Conservation (phyloP, 2,888 invertebrate genomes). For the Acronicta psi region DNA sequence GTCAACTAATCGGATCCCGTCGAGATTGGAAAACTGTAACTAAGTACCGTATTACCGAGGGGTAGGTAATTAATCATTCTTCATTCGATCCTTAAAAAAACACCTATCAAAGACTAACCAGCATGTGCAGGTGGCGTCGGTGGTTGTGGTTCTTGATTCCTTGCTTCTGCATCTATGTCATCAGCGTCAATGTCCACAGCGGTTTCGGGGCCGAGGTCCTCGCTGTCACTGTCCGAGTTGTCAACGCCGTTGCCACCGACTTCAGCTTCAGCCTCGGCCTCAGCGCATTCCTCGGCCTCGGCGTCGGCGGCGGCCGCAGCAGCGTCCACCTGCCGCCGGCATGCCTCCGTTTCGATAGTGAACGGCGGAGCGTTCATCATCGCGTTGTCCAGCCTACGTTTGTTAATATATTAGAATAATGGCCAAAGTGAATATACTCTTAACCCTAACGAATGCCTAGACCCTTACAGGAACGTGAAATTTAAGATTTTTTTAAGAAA, state of each 20-base stretch:
- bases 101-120: constrained; percentile 74
- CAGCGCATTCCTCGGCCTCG: constrained; percentile 73
- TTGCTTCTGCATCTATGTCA: constrained; percentile 85
- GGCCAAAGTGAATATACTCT: not conserved
- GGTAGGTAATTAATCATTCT: no score
- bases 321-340: constrained; percentile 73
- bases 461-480: no score
- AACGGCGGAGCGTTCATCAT: constrained; percentile 85
- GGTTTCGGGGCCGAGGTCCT: constrained; percentile 93
- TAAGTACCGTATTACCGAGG: no score
- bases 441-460: no score
- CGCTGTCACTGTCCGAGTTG: constrained; percentile 89
- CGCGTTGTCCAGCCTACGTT: constrained; percentile 83
- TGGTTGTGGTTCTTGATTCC: constrained; percentile 83
- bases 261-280: constrained; percentile 59
- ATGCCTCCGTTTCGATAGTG: constrained; percentile 80
- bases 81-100: not conserved
- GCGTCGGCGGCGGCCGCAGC: constrained; percentile 63
- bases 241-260: constrained; percentile 78
- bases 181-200: constrained; percentile 93
- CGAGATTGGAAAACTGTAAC: no score
- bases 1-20: no score
- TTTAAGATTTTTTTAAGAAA: no score
- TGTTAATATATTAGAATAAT: constrained; percentile 1
- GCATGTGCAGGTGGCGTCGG: constrained; percentile 90